Conservation (phyloP, 1,140 invertebrate species). For the Thaumetopoea pityocampa region DNA sequence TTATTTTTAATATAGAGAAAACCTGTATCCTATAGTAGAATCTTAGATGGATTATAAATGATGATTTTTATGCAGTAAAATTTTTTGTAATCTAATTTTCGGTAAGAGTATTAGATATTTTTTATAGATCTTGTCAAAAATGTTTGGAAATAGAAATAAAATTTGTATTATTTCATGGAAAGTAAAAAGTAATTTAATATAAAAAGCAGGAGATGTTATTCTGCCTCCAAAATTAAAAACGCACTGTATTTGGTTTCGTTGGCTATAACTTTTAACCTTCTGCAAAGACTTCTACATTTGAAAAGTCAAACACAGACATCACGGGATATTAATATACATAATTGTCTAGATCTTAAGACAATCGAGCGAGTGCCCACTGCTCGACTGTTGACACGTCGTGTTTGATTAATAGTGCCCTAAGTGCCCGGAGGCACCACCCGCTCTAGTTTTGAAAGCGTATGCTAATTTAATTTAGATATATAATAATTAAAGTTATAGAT, state of each 20-base stretch:
- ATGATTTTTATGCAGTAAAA: background rate
- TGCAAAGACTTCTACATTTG: background rate
- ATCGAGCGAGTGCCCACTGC: constrained; percentile 13
- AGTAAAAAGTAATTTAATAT: no score
- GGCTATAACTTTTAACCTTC: constrained; percentile 2
- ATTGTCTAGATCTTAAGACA: constrained; percentile 32
- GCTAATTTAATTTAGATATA: constrained; percentile 1
- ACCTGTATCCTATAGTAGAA: no score
- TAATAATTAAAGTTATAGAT: background rate
- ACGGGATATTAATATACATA: constrained; percentile 66
- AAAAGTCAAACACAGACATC: constrained; percentile 45
- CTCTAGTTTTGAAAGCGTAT: constrained; percentile 7
- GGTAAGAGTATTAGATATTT: no score
- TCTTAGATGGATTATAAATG: background rate
- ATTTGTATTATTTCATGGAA: no score
- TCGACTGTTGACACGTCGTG: constrained; percentile 5
- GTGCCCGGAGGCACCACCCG: background rate
- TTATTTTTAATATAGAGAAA: no score
- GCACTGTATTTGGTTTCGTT: background rate
- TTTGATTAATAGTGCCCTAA: constrained; percentile 3
- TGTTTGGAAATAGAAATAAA: no score
- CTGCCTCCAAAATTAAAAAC: no score
- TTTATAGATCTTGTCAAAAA: no score
- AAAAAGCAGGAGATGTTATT: no score
- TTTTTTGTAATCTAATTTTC: no score